Evolutionary conservation across 2,888 invertebrate species (phyloP), one percentile per base, ranked within the genome.

Genomic region (Lasioglossum marginatum): DNA sequence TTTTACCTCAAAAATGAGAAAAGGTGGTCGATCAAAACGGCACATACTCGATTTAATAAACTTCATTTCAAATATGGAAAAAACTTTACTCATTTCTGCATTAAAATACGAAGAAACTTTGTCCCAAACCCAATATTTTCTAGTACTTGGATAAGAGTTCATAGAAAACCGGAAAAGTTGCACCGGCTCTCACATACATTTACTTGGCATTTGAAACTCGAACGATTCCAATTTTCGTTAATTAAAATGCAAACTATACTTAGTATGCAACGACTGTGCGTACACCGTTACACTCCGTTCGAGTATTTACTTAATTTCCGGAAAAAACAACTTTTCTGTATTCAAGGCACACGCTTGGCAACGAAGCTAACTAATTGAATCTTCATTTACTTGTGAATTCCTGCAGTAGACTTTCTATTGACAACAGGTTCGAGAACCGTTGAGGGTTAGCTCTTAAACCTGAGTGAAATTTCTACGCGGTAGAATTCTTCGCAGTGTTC

Each of bases 261-360:
- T 70, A n/a, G 40, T 14, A 70, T 40, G 40, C 40, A 40, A 37
- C 2, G n/a, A 5, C 12, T n/a, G 40, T n/a, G 10, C 40, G 23
- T 2, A 14, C n/a, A 40, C 70, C 70, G 70, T 70, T 70, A 70
- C n/a, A 14, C 5, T 40, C 14, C 14, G n/a, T 37, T n/a, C 40
- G 70, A n/a, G 70, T 14, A n/a, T 70, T 70, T 70, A 40, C 40
- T 70, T 70, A n/a, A 37, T 70, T 43, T 40, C 37, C 37, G 14
- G n/a, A 23, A 70, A 40, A 40, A 70, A 40, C 70, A 40, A 40
- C 37, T n/a, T 70, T 40, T 63, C 40, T 70, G 68, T 82, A 70
- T 78, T 78, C 60, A 71, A 75, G 60, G 52, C 71, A 71, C 31
- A 34, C 37, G 66, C 48, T 66, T 71, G 83, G 52, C 60, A 48